phyloP scores from a whole-genome alignment of 2,113 vertebrate species.

The Nesogale talazaci region DNA sequence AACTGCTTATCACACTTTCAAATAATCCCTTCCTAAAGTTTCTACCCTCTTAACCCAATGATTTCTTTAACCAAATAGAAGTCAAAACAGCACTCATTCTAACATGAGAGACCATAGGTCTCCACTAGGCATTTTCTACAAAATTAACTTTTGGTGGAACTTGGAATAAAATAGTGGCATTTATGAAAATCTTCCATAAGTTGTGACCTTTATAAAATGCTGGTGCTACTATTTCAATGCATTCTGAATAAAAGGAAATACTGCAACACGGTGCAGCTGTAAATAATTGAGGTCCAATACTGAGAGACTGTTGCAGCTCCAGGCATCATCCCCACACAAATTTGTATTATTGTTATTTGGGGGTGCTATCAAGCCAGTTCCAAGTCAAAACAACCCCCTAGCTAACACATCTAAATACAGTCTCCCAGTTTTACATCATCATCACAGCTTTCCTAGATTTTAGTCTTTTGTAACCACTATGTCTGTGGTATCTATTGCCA shows the following conservation, averaged over 20 bases:
- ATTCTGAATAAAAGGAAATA: not conserved
- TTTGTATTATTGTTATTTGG: too few species aligned
- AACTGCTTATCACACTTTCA: not conserved
- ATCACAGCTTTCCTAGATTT: too few species aligned
- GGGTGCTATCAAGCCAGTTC: too few species aligned
- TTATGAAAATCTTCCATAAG: not conserved
- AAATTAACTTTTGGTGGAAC: conserved; percentile 11
- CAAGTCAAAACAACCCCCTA: too few species aligned
- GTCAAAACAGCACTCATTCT: not conserved
- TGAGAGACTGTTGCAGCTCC: too few species aligned
- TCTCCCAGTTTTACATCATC: too few species aligned
- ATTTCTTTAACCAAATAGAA: not conserved
- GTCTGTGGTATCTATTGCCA: too few species aligned
- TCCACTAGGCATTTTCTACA: not conserved
- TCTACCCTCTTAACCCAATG: not conserved
- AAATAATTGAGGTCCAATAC: too few species aligned
- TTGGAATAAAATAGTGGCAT: conserved; percentile 11
- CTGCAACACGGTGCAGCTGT: not conserved
- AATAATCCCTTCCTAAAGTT: not conserved
- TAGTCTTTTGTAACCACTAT: too few species aligned
- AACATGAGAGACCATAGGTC: not conserved
- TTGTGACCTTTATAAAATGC: not conserved
- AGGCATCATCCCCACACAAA: too few species aligned
- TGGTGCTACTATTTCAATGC: not conserved
- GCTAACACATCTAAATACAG: too few species aligned